Conservation (phyloP, 2,113 vertebrate species). For the Gobius niger region DNA sequence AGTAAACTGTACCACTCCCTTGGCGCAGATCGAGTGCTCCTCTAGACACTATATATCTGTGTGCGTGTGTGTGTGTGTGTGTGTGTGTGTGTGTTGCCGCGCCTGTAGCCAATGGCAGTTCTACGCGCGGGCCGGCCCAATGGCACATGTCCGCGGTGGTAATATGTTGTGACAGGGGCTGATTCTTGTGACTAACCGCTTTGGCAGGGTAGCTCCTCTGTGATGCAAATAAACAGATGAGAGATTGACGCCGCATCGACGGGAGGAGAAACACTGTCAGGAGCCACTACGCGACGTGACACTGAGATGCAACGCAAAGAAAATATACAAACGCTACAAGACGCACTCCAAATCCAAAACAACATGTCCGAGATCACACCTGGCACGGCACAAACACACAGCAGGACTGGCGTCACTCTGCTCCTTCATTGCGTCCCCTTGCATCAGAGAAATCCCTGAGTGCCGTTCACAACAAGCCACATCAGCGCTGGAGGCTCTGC, state of each 20-base stretch:
- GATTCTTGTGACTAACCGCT: conserved; percentile 80
- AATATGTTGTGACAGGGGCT: conserved; percentile 79
- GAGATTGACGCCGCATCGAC: conserved; percentile 70
- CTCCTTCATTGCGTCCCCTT: conserved; percentile 78
- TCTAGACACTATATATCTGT: conserved; percentile 43
- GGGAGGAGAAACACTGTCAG: conserved; percentile 24
- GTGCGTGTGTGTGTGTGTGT: conserved; percentile 20
- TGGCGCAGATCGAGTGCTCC: conserved; percentile 56
- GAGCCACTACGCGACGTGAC: conserved; percentile 16
- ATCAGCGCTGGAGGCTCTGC: conserved; percentile 34
- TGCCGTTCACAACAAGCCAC: conserved; percentile 59
- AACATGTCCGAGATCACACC: conserved; percentile 37
- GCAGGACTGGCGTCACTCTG: conserved; percentile 71
- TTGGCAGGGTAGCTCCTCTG: conserved; percentile 74
- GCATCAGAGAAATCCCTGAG: conserved; percentile 79
- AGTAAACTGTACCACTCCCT: conserved; percentile 50
- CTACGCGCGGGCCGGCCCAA: conserved; percentile 57
- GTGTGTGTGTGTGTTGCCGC: conserved; percentile 11
- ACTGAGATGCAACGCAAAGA: conserved; percentile 18
- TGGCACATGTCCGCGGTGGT: conserved; percentile 65
- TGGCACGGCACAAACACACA: conserved; percentile 51
- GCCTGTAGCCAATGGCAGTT: conserved; percentile 51
- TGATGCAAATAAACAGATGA: conserved; percentile 77
- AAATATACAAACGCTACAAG: conserved; percentile 8
- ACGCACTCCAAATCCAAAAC: background rate